These are phyloP conservation scores for Holothuria glaberrima DNA, from an alignment of 35 echinoderm and acorn worm species.

Conservation along the genomic window DNA sequence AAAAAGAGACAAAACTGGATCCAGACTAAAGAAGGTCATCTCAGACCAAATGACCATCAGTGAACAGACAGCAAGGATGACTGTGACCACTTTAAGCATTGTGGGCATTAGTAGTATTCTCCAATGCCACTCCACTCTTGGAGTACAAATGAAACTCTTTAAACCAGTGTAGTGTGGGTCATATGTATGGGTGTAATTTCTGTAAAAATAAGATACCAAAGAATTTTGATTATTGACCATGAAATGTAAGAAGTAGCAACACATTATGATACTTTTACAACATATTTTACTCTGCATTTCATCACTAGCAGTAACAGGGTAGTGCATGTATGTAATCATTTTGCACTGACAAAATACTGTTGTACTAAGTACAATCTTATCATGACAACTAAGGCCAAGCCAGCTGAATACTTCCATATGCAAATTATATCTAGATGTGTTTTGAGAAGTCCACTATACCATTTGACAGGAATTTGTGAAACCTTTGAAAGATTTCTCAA, in stretches of 20 bases:
- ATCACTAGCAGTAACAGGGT: constrained; percentile 60
- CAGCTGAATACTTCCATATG: too few species aligned
- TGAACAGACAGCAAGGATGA: constrained; percentile 81
- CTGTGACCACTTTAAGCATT: constrained; percentile 66
- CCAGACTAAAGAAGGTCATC: constrained; percentile 93
- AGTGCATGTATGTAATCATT: constrained; percentile 49
- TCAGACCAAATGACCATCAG: constrained; percentile 97
- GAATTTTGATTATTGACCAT: constrained; percentile 62
- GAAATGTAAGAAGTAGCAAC: constrained; percentile 49
- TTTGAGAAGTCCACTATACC: too few species aligned
- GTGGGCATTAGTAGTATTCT: constrained; percentile 77
- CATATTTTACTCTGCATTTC: constrained; percentile 62
- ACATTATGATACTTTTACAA: constrained; percentile 68
- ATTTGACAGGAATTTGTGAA: too few species aligned
- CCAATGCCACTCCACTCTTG: constrained; percentile 95
- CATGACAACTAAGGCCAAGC: too few species aligned
- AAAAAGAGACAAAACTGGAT: constrained; percentile 84
- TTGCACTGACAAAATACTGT: too few species aligned
- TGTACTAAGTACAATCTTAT: too few species aligned
- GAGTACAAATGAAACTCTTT: constrained; percentile 82
- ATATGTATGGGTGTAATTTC: constrained; percentile 81
- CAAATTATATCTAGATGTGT: too few species aligned
- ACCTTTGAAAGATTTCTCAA: too few species aligned
- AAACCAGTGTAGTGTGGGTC: constrained; percentile 73
- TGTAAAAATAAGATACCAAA: constrained; percentile 60